phyloP scores from a whole-genome alignment of 2,113 vertebrate species.

The Pterocles burchelli region DNA sequence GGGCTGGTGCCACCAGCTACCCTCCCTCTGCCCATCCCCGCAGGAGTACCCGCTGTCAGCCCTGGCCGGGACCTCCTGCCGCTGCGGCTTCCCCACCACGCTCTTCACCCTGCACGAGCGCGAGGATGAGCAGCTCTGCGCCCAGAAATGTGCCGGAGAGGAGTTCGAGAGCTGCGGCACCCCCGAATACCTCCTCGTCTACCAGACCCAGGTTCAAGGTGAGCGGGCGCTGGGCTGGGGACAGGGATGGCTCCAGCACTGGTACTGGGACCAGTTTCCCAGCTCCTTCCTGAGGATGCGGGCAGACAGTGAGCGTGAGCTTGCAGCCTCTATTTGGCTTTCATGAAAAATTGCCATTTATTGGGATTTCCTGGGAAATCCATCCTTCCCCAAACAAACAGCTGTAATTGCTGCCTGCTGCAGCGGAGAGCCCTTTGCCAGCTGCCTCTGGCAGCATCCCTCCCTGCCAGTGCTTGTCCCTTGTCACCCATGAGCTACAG shows the following conservation, averaged over 20 bases:
- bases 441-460: neutral
- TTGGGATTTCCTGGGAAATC: neutral
- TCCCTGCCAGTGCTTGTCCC: neutral
- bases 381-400: neutral
- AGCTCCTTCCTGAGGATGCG: rapidly evolving
- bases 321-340: neutral
- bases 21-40: rapidly evolving
- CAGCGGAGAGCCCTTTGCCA: neutral
- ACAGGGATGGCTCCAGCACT: rapidly evolving
- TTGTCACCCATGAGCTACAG: neutral
- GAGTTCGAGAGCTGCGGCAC: conserved; percentile 95
- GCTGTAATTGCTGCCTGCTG: neutral
- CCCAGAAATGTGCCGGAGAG: conserved; percentile 85
- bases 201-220: conserved; percentile 99
- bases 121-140: conserved; percentile 90
- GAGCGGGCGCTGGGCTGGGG: neutral
- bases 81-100: conserved; percentile 90
- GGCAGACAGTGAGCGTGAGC: rapidly evolving
- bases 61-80: conserved; percentile 84
- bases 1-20: neutral
- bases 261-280: rapidly evolving
- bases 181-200: conserved; percentile 87
- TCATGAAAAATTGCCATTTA: neutral
- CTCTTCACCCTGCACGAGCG: conserved; percentile 91
- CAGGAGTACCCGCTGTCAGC: conserved; percentile 92